phyloP scores from a whole-genome alignment of 1,140 invertebrate species.

The Drosophila aff. region DNA sequence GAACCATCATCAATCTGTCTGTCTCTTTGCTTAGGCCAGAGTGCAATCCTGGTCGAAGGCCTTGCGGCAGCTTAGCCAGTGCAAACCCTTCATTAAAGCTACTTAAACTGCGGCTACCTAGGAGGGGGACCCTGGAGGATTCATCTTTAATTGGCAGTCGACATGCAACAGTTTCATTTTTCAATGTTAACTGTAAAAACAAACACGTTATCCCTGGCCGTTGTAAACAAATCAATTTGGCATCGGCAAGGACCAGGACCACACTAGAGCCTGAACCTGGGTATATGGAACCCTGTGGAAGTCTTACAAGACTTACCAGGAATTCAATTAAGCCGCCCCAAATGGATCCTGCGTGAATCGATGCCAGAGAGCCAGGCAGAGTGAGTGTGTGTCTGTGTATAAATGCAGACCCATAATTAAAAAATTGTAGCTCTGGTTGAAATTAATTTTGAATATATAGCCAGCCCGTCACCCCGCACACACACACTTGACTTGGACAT shows the following conservation, averaged over 20 bases:
- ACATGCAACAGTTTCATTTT: slow-evolving; percentile 81
- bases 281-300: not conserved
- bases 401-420: slow-evolving; percentile 80
- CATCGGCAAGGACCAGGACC: slow-evolving; percentile 63
- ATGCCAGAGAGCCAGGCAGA: slow-evolving; percentile 41
- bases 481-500: slow-evolving; percentile 71
- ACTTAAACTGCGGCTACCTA: slow-evolving; percentile 69
- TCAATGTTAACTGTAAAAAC: slow-evolving; percentile 83
- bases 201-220: slow-evolving; percentile 72
- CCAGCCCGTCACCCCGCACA: not conserved
- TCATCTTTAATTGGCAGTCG: slow-evolving; percentile 71
- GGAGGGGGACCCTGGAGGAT: slow-evolving; percentile 17
- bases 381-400: slow-evolving; percentile 16
- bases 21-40: slow-evolving; percentile 45
- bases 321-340: slow-evolving; percentile 77
- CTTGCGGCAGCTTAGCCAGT: slow-evolving; percentile 42
- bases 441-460: slow-evolving; percentile 80
- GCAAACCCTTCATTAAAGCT: slow-evolving; percentile 76
- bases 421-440: slow-evolving; percentile 78
- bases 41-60: slow-evolving; percentile 25
- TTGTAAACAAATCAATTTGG: slow-evolving; percentile 80
- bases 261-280: slow-evolving; percentile 35
- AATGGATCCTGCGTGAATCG: slow-evolving; percentile 55
- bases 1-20: slow-evolving; percentile 45
- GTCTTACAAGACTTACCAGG: slow-evolving; percentile 34